Percentiles rank a stretch among this genome's conserved stretches.
These are phyloP conservation scores for Indicator maculatus DNA, from an alignment of 2,113 vertebrate species.

Conservation along the genomic window DNA sequence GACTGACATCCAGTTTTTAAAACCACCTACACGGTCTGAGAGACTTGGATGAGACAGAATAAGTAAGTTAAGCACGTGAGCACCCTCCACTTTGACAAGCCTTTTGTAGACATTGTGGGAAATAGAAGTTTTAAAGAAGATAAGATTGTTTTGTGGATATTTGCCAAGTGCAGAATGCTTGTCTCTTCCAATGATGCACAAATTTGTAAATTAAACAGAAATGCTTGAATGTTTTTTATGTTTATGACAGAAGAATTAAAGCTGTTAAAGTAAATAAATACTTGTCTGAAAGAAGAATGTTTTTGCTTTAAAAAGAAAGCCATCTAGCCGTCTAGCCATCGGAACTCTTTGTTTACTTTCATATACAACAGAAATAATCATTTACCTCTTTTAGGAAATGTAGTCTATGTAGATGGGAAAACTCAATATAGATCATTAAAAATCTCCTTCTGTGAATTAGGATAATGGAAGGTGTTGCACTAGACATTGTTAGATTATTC, in stretches of 20 bases:
- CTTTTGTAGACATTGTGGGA: conserved; percentile 8
- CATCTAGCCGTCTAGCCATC: neutral
- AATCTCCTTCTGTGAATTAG: neutral
- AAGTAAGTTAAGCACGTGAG: neutral
- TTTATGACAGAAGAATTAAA: conserved; percentile 18
- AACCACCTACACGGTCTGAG: neutral
- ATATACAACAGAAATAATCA: neutral
- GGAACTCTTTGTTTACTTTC: conserved; percentile 12
- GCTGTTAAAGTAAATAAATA: neutral
- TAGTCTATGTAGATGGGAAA: neutral
- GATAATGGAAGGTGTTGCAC: neutral
- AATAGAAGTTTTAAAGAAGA: neutral
- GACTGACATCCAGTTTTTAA: neutral
- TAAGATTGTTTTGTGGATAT: conserved; percentile 19
- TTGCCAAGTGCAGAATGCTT: conserved; percentile 12
- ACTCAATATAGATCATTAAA: neutral
- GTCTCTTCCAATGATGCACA: neutral
- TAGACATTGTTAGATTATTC: neutral
- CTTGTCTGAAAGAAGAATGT: neutral
- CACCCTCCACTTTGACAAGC: neutral
- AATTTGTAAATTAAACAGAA: conserved; percentile 35
- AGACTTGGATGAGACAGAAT: neutral
- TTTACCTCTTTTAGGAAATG: neutral
- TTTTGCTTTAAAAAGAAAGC: neutral
- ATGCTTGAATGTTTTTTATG: neutral